Percentiles rank a stretch among this genome's conserved stretches.
Conservation (phyloP, 2,113 vertebrate genomes). For the Circaetus cinerascens region DNA sequence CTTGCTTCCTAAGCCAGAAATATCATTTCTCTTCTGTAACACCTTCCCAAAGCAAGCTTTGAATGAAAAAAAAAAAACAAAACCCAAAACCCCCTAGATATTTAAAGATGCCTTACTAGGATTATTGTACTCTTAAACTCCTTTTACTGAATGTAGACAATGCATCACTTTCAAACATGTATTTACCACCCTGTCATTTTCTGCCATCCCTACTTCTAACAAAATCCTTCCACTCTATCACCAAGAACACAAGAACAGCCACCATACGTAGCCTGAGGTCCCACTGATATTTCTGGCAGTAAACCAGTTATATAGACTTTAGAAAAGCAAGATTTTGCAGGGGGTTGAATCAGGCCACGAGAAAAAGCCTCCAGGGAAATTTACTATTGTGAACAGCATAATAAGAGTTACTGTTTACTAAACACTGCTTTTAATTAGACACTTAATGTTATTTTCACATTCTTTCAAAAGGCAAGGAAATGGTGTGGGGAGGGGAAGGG, state of each 20-base stretch:
- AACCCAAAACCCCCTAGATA: not conserved
- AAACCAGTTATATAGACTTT: not conserved
- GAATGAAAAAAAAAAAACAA: not conserved
- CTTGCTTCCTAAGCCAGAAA: not conserved
- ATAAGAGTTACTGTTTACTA: not conserved
- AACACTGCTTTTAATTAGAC: not conserved
- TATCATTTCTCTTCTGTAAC: not conserved
- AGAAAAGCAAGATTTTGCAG: not conserved
- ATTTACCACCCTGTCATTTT: not conserved
- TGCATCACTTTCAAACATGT: not conserved
- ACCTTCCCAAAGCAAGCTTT: not conserved
- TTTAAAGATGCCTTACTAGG: not conserved
- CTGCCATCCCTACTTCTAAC: not conserved
- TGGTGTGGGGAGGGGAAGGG: not conserved
- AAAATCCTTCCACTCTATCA: not conserved
- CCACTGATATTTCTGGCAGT: not conserved
- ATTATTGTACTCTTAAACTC: not conserved
- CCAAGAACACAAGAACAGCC: not conserved
- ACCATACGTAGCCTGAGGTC: not conserved
- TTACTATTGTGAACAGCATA: not conserved
- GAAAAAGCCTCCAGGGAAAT: not conserved
- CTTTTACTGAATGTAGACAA: not conserved
- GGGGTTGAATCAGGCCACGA: not conserved
- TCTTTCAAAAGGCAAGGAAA: slow-evolving; percentile 10
- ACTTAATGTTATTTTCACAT: not conserved